Evolutionary conservation across 2,797 vertebrate genomes (phyloP).

Genomic region (Coregonus suidteri): DNA sequence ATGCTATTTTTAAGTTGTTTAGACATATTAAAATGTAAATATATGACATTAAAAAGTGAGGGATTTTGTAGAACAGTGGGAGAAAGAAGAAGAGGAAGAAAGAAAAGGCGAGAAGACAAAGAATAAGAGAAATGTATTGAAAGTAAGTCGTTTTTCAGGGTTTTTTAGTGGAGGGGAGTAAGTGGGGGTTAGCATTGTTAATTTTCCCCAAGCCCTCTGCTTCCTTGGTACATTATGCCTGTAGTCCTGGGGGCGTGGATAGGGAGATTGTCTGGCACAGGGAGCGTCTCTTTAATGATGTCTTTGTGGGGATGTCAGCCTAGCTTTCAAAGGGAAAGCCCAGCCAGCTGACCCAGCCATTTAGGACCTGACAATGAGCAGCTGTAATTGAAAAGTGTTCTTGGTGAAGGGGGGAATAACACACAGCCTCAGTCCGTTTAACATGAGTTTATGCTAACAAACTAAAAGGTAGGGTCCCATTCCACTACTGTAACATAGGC

Average conservation of each 20-base stretch:
- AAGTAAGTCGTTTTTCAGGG: constrained; percentile 30
- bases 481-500: constrained; percentile 50
- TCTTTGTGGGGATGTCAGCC: constrained; percentile 70
- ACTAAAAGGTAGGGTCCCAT: constrained; percentile 41
- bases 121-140: constrained; percentile 32
- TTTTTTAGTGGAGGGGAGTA: background rate
- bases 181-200: constrained; percentile 44
- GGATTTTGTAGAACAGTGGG: constrained; percentile 37
- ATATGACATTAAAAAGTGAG: constrained; percentile 46
- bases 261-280: constrained; percentile 59
- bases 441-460: constrained; percentile 57
- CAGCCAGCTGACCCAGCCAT: constrained; percentile 71
- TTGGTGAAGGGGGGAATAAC: constrained; percentile 28
- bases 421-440: constrained; percentile 34
- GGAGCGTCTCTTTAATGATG: constrained; percentile 65
- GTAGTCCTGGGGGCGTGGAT: constrained; percentile 50
- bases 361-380: constrained; percentile 72
- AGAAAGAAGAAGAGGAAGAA: background rate
- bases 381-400: constrained; percentile 73
- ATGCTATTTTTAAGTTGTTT: constrained; percentile 59
- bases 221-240: constrained; percentile 55
- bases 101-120: constrained; percentile 15
- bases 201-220: constrained; percentile 50
- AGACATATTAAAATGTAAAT: constrained; percentile 61
- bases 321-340: constrained; percentile 66